Evolutionary conservation across 1,140 invertebrate genomes (phyloP).

Genomic region (Aphelenchoides besseyi): DNA sequence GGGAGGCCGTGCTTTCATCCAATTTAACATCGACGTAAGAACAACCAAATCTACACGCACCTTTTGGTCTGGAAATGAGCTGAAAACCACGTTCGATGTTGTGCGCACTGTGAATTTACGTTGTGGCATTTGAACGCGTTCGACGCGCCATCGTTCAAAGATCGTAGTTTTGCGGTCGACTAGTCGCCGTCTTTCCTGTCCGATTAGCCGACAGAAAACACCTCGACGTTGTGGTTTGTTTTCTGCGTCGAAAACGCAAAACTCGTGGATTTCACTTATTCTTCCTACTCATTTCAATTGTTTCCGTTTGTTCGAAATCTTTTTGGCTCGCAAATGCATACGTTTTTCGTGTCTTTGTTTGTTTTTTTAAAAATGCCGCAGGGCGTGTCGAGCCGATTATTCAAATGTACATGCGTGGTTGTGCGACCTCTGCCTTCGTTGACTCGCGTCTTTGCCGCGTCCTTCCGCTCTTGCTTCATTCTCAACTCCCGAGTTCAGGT

Average conservation of each 20-base stretch:
- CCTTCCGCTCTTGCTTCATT: background rate
- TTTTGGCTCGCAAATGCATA: background rate
- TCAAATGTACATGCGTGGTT: background rate
- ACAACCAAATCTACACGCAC: no score
- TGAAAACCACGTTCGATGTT: no score
- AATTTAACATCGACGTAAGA: no score
- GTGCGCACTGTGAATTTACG: conserved; percentile 15
- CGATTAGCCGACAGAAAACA: background rate
- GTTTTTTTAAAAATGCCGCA: background rate
- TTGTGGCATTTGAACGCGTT: conserved; percentile 1
- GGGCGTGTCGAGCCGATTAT: background rate
- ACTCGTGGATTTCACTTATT: no score
- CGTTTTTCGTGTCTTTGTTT: background rate
- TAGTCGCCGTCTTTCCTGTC: background rate
- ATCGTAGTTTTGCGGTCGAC: background rate
- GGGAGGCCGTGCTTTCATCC: no score
- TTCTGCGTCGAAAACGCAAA: no score
- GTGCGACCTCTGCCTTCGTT: background rate
- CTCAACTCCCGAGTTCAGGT: no score
- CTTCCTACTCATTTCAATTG: background rate
- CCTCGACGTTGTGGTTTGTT: no score
- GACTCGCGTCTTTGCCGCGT: background rate
- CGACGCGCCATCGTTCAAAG: background rate
- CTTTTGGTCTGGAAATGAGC: no score
- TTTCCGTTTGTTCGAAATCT: background rate